phyloP scores from a whole-genome alignment of 2,888 invertebrate species.

The Caenorhabditis afra region DNA sequence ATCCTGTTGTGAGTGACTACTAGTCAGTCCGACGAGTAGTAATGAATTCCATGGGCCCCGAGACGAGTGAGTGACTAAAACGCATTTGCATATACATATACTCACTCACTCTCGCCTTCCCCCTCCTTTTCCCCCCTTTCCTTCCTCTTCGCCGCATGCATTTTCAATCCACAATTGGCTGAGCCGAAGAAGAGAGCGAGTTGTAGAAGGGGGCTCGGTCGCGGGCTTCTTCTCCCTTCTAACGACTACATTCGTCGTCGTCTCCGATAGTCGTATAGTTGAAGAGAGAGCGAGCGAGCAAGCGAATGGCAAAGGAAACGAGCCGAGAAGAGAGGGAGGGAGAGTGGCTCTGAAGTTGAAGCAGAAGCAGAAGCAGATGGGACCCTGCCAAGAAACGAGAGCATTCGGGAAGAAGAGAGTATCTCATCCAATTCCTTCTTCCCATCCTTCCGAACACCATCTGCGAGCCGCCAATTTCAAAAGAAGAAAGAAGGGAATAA shows the following conservation, averaged over 20 bases:
- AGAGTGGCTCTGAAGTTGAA: slow-evolving; percentile 25
- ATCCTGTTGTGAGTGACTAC: background rate
- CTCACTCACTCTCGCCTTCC: slow-evolving; percentile 14
- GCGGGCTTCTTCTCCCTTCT: slow-evolving; percentile 3
- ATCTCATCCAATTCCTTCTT: too few relatives aligned
- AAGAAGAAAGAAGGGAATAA: background rate
- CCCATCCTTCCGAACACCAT: too few relatives aligned
- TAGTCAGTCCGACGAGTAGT: slow-evolving; percentile 2
- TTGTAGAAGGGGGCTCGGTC: slow-evolving; percentile 3
- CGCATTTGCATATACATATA: slow-evolving; percentile 54
- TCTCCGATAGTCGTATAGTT: slow-evolving; percentile 44
- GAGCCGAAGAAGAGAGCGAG: background rate
- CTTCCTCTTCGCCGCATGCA: too few relatives aligned
- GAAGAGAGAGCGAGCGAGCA: background rate
- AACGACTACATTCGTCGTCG: background rate
- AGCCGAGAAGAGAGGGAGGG: too few relatives aligned
- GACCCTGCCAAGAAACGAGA: too few relatives aligned
- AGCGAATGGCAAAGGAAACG: too few relatives aligned
- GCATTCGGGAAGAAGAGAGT: slow-evolving; percentile 13
- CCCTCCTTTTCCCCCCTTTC: too few relatives aligned
- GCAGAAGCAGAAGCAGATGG: slow-evolving; percentile 8
- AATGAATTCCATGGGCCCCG: slow-evolving; percentile 42
- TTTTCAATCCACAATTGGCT: slow-evolving; percentile 41
- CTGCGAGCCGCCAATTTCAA: background rate
- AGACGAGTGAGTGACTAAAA: slow-evolving; percentile 46